phyloP scores from a whole-genome alignment of 2,797 vertebrate genomes.

The Rhincodon typus region DNA sequence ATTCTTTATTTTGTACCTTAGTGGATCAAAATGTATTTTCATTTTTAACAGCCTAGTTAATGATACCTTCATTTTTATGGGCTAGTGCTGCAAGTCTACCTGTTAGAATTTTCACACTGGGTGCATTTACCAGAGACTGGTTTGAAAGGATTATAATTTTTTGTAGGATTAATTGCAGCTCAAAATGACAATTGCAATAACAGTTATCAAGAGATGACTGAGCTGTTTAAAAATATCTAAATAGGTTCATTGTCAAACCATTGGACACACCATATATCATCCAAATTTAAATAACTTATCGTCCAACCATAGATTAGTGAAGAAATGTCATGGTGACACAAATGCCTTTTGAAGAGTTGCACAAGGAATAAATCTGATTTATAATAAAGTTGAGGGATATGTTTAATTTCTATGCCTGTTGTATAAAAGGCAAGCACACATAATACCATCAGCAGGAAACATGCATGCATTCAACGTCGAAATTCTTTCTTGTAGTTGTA shows the following conservation, averaged over 20 bases:
- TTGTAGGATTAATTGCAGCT: neutral
- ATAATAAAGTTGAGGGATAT: conserved; percentile 8
- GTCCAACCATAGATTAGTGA: neutral
- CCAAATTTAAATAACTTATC: neutral
- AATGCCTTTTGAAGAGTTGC: neutral
- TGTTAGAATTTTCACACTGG: neutral
- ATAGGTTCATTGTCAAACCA: neutral
- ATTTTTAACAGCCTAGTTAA: neutral
- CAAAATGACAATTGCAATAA: neutral
- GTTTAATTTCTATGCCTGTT: conserved; percentile 20
- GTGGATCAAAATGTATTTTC: neutral
- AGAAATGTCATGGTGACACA: conserved; percentile 9
- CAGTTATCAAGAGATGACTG: neutral
- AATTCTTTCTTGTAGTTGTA: conserved; percentile 1
- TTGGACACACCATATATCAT: no score
- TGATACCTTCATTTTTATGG: neutral
- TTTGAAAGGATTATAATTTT: neutral
- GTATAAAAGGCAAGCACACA: neutral
- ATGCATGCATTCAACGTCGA: conserved; percentile 12
- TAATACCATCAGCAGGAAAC: neutral
- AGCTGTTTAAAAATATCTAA: conserved; percentile 4
- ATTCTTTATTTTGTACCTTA: neutral
- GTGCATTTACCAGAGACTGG: neutral
- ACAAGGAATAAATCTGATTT: neutral
- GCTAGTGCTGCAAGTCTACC: neutral